Evolutionary conservation across 2,113 vertebrate genomes (phyloP).

Genomic region (Aptenodytes forsteri): DNA sequence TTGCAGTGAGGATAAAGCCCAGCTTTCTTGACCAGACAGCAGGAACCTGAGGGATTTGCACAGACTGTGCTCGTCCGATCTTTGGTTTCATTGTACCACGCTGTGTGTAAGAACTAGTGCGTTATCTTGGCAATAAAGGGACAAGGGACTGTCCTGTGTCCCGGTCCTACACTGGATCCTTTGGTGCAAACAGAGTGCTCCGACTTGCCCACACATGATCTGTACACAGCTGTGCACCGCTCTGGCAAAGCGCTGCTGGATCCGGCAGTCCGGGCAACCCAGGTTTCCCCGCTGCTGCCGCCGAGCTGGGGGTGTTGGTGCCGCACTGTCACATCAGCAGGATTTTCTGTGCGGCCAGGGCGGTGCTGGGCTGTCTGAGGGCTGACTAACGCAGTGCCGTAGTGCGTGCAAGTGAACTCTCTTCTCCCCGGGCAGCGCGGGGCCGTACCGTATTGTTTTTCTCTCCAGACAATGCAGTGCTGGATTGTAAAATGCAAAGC

Average conservation of each 20-base stretch:
- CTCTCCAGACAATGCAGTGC: constrained; percentile 33
- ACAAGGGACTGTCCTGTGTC: background rate
- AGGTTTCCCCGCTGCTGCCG: background rate
- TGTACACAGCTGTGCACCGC: background rate
- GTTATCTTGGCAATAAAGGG: background rate
- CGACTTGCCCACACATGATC: background rate
- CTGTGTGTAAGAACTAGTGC: background rate
- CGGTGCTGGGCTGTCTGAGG: background rate
- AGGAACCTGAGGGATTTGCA: background rate
- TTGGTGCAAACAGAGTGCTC: background rate
- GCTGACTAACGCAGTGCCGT: background rate
- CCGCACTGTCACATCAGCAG: background rate
- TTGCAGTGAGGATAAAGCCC: background rate
- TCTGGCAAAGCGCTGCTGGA: background rate
- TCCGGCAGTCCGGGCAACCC: background rate
- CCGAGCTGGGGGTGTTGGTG: background rate
- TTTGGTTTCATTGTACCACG: background rate
- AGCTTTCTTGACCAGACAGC: background rate
- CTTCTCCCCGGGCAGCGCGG: background rate
- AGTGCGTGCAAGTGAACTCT: background rate
- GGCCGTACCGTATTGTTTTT: background rate
- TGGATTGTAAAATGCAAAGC: constrained; percentile 49
- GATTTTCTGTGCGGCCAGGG: background rate
- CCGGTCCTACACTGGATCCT: background rate
- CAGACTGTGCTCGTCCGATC: background rate